Evolutionary conservation across 2,888 invertebrate species (phyloP).

Genomic region (Apamea anceps): DNA sequence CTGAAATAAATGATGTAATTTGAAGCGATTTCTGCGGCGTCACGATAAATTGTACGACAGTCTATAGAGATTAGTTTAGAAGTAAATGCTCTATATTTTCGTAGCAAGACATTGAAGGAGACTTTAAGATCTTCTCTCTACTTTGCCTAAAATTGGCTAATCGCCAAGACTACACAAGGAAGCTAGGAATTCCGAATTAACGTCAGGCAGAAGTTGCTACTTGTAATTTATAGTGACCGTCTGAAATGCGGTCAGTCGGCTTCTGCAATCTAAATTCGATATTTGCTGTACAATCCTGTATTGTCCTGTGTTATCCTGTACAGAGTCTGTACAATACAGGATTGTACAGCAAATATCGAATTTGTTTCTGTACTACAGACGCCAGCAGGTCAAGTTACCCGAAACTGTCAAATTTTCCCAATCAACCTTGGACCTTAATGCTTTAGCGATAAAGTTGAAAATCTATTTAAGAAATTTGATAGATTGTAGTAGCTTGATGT

Average conservation of each 20-base stretch:
- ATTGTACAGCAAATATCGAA: too few relatives aligned
- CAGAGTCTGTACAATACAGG: too few relatives aligned
- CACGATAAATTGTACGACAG: conserved; percentile 39
- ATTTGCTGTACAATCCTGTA: conserved; percentile 20
- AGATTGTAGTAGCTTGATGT: too few relatives aligned
- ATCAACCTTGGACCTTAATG: too few relatives aligned
- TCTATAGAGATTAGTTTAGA: conserved; percentile 6
- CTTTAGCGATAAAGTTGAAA: too few relatives aligned
- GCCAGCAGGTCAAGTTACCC: too few relatives aligned
- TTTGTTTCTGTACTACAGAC: too few relatives aligned
- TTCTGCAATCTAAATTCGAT: conserved; percentile 30
- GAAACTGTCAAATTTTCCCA: too few relatives aligned
- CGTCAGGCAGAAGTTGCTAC: conserved; percentile 31
- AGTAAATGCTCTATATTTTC: background rate
- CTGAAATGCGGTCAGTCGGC: conserved; percentile 35
- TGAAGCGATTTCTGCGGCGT: conserved; percentile 49
- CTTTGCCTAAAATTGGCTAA: conserved; percentile 47
- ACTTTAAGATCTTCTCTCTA: conserved; percentile 19
- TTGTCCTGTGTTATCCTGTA: too few relatives aligned
- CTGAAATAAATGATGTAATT: conserved; percentile 69
- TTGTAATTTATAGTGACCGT: conserved; percentile 38
- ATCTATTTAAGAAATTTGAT: too few relatives aligned
- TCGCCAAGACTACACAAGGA: conserved; percentile 44
- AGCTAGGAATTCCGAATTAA: conserved; percentile 38
- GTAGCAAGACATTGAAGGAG: background rate